Evolutionary conservation across 2,113 vertebrate species (phyloP).

Genomic region (Dicentrarchus labrax): DNA sequence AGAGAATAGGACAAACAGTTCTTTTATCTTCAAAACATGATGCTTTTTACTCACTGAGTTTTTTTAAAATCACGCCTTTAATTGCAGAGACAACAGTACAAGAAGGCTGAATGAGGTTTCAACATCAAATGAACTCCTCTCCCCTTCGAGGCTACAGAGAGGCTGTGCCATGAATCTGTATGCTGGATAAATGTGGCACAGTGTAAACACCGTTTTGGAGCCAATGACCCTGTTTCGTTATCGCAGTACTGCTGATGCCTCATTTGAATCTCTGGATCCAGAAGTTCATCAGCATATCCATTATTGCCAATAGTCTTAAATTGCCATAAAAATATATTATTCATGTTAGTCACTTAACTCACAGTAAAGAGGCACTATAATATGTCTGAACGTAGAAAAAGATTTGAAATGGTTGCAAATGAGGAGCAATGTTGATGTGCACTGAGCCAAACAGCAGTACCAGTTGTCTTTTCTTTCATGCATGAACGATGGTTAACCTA

Average conservation of each 20-base stretch:
- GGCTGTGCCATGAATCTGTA: accelerated
- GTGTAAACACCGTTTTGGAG: neutral
- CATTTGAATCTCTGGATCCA: conserved; percentile 15
- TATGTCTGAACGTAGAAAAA: neutral
- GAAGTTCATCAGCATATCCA: conserved; percentile 1
- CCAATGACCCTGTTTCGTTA: neutral
- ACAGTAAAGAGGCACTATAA: conserved; percentile 35
- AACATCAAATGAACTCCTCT: neutral
- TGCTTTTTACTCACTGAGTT: conserved; percentile 22
- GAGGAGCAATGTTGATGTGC: neutral
- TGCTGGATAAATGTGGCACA: neutral
- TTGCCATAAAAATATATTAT: neutral
- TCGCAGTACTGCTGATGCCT: neutral
- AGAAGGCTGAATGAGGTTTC: conserved; percentile 61
- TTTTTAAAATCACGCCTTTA: conserved; percentile 27
- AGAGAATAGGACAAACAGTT: conserved; percentile 39
- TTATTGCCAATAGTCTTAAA: neutral
- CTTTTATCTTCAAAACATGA: conserved; percentile 23
- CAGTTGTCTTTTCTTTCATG: conserved; percentile 68
- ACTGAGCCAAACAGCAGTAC: neutral
- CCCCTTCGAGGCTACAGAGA: conserved; percentile 21
- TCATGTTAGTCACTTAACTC: neutral
- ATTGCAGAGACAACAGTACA: conserved; percentile 27
- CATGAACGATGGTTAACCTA: conserved; percentile 19
- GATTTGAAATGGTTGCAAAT: neutral